Base-by-base conservation (phyloP, 2,888 invertebrate species). In the Clivina fossor region DNA sequence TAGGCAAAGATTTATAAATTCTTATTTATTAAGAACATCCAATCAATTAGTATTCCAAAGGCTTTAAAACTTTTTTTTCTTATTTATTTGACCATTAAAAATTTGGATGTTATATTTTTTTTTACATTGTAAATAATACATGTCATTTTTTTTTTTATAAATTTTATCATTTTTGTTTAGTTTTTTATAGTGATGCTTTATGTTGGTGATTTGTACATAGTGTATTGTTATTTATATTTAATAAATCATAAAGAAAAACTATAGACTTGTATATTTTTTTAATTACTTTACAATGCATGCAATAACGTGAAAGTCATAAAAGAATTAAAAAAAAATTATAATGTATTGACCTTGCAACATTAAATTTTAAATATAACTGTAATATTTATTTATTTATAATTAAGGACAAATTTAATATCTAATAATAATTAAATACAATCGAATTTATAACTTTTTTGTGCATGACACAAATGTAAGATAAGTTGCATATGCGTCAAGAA, bases 1-100 rank as follows among this genome's bases (percentile, higher is more conserved):
- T 96, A 59, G 93, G 93, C 8, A 78, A 78, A 59, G 85, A 90
- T 70, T 71, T 88, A 49, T 85, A 70, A 37, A 15, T 30, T 9
- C 5, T 28, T 5, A 9, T 7, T 16, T 44, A 18, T 44, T 44
- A 7, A 7, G 9, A 24, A 7, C 26, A 35, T 35, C 15, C 2
- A 13, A 15, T 35, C n/a, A n/a, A n/a, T n/a, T n/a, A n/a, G n/a
- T 26, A 26, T 43, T 43, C 20, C 43, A 43, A 26, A 26, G 43
- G 24, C 24, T 11, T 26, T 43, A 40, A 22, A 16, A 13, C 16
- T 19, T 40, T 38, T 38, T 19, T 11, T 15, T n/a, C n/a, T n/a
- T n/a, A n/a, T n/a, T n/a, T 26, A 22, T 26, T 40, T n/a, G 11
- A 40, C 24, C 11, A 20, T 19, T 40, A 18, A 11, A 41, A n/a